Evolutionary conservation across 2,113 vertebrate species (phyloP), one percentile per base, ranked within the genome.

Genomic region (Himantopus leucocephalus): DNA sequence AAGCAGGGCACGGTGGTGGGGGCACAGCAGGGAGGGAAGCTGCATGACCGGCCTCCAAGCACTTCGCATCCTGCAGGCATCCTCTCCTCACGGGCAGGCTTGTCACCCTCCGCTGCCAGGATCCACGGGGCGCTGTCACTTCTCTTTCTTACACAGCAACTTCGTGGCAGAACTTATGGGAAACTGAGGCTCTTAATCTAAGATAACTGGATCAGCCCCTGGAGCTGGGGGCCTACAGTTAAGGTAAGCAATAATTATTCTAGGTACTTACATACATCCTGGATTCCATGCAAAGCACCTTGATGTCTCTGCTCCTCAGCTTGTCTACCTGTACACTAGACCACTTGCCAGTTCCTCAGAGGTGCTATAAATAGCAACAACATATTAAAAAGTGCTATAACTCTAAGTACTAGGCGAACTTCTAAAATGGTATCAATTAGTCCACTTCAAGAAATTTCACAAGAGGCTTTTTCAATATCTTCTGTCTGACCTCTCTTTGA

Each of bases 1-100:
- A 63, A 88, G 37, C 0, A 2, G 18, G 47, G 3, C 39, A 47
- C 0, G 0, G 60, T 23, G 35, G 8, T 3, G 4, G 43, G 29
- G 32, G 22, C 37, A 43, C 5, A 2, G 62, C 3, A 1, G 3
- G 13, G 43, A 85, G 29, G 43, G 27, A 39, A 55, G n/a, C 37
- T 81, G n/a, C 5, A 3, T 47, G 64, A 14, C 67, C 66, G 47
- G 41, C 32, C 71, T 50, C 35, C 5, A 5, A 75, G 47, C 0
- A 0, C 67, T 18, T 52, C 71, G 63, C 37, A 35, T 14, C 43
- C n/a, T 3, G 7, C 32, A 35, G n/a, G 30, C 53, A 62, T 58
- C 47, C 37, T 32, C 52, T 90, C 35, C 41, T 67, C 1, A 0
- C 11, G 4, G 39, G 35, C 26, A 83, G 34, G 12, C 30, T 66